Conservation (phyloP, 2,888 invertebrate species). For the Alsophila aescularia region DNA sequence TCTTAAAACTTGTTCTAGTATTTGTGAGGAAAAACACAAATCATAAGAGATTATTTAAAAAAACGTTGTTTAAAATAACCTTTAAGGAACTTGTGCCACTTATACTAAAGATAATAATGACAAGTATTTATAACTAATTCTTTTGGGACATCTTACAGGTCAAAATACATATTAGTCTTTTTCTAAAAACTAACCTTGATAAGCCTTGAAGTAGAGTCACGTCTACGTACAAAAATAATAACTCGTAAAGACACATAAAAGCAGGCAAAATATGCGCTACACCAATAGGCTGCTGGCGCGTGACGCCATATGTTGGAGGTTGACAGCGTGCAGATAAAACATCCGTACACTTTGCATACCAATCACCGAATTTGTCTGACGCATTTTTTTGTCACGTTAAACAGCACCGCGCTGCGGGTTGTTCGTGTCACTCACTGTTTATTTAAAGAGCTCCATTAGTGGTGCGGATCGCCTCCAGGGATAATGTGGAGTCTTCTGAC, state of each 20-base stretch:
- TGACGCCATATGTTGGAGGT: constrained; percentile 28
- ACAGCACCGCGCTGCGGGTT: constrained; percentile 16
- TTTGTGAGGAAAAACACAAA: neutral
- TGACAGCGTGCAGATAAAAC: constrained; percentile 33
- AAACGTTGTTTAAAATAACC: no score
- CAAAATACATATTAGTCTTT: no score
- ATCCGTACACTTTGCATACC: constrained; percentile 39
- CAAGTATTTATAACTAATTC: no score
- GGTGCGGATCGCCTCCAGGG: constrained; percentile 33
- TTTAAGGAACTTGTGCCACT: no score
- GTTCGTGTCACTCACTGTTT: constrained; percentile 29
- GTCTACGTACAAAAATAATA: constrained; percentile 1
- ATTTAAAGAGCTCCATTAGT: constrained; percentile 42
- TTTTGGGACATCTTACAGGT: no score
- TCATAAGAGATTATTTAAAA: neutral
- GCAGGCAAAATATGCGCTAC: constrained; percentile 18
- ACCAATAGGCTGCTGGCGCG: constrained; percentile 27
- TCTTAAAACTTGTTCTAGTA: constrained; percentile 24
- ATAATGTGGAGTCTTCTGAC: constrained; percentile 44
- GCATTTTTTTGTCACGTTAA: constrained; percentile 23
- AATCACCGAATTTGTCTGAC: constrained; percentile 28
- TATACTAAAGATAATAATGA: no score
- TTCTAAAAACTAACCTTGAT: neutral
- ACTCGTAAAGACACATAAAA: constrained; percentile 6
- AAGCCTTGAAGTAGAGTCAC: neutral